Percentiles rank a stretch among this genome's conserved stretches.
Conservation (phyloP, 2,113 vertebrate genomes). For the Philantomba maxwellii region DNA sequence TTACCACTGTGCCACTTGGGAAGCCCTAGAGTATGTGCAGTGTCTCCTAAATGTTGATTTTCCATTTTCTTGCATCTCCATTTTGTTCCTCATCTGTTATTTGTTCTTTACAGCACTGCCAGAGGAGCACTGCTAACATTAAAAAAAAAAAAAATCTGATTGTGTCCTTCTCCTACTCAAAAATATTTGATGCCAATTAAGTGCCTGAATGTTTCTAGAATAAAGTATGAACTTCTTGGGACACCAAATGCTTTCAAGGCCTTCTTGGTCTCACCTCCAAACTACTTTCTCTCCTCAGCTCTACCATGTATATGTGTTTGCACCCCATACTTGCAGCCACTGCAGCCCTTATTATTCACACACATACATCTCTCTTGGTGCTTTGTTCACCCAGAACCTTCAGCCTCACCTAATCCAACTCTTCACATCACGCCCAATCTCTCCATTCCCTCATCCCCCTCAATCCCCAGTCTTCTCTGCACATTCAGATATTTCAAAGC, state of each 20-base stretch:
- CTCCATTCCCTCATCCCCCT: background rate
- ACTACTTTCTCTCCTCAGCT: background rate
- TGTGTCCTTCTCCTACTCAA: background rate
- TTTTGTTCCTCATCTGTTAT: background rate
- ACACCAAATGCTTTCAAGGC: background rate
- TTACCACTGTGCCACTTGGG: background rate
- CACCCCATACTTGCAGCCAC: background rate
- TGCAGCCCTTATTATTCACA: background rate
- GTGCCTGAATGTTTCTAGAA: background rate
- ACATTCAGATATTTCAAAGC: background rate
- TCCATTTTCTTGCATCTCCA: background rate
- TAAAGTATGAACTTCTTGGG: background rate
- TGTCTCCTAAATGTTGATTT: background rate
- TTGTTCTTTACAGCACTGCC: background rate
- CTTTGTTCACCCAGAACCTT: background rate
- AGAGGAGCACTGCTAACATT: constrained; percentile 3
- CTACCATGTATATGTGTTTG: background rate
- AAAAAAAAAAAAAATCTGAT: background rate
- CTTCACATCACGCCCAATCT: background rate
- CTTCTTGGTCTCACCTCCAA: background rate
- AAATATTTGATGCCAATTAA: background rate
- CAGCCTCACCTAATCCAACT: background rate
- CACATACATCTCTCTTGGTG: background rate
- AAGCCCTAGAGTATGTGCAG: background rate
- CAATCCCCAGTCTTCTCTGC: background rate